Evolutionary conservation across 2,888 invertebrate genomes (phyloP).

Genomic region (Andrena haemorrhoa): DNA sequence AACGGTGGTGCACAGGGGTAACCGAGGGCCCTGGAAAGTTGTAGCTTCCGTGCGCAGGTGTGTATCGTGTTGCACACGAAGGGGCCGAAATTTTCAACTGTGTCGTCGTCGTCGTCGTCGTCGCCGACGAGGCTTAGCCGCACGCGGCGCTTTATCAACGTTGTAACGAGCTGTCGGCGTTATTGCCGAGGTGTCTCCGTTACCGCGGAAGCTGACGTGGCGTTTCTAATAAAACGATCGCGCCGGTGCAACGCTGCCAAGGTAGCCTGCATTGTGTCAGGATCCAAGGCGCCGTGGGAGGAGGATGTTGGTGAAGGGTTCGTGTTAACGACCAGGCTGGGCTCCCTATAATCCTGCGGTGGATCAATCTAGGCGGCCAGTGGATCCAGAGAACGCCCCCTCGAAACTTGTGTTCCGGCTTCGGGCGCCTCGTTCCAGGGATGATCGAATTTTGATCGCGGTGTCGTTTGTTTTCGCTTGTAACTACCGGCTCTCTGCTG

Average conservation of each 20-base stretch:
- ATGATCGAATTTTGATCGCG: constrained; percentile 36
- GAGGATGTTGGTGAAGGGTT: constrained; percentile 68
- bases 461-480: constrained; percentile 29
- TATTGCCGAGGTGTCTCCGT: constrained; percentile 82
- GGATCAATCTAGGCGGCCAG: constrained; percentile 56
- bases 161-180: constrained; percentile 84
- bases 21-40: constrained; percentile 34
- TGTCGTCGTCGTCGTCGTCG: constrained; percentile 29
- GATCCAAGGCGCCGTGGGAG: constrained; percentile 53
- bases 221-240: constrained; percentile 83
- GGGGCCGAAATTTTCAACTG: constrained; percentile 51
- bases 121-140: constrained; percentile 63
- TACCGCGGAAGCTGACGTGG: constrained; percentile 82
- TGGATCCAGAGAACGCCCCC: constrained; percentile 31
- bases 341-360: constrained; percentile 66
- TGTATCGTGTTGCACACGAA: constrained; percentile 20
- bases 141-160: constrained; percentile 82
- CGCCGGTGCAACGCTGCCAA: constrained; percentile 53
- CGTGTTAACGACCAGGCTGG: constrained; percentile 71
- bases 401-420: constrained; percentile 11
- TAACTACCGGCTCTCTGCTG: background rate
- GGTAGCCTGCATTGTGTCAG: constrained; percentile 73
- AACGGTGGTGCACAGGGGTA: constrained; percentile 3
- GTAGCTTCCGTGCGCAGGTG: background rate
- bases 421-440: background rate